phyloP scores from a whole-genome alignment of 2,113 vertebrate species.

The Sardina pilchardus region DNA sequence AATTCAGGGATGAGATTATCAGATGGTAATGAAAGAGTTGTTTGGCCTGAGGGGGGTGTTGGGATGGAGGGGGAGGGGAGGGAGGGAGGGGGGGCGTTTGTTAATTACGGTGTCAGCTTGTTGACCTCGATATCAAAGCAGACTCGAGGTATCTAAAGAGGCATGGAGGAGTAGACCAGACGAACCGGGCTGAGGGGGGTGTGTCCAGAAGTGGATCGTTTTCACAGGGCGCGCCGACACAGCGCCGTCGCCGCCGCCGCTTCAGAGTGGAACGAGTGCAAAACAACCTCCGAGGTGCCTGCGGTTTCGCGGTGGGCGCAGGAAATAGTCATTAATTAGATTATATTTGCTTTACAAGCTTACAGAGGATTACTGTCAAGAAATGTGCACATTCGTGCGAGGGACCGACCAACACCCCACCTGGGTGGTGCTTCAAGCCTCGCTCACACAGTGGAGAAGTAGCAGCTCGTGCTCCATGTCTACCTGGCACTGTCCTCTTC shows the following conservation, averaged over 20 bases:
- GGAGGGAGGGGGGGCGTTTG: slow-evolving; percentile 19
- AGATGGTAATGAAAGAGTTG: slow-evolving; percentile 31
- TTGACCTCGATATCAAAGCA: slow-evolving; percentile 51
- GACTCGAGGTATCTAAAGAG: slow-evolving; percentile 44
- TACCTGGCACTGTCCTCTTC: slow-evolving; percentile 67
- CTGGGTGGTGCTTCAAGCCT: slow-evolving; percentile 65
- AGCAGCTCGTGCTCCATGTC: slow-evolving; percentile 59
- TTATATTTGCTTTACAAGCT: slow-evolving; percentile 72
- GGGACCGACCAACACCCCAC: slow-evolving; percentile 63
- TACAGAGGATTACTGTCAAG: slow-evolving; percentile 71
- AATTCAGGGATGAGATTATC: slow-evolving; percentile 44
- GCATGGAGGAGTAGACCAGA: slow-evolving; percentile 20
- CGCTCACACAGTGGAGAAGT: slow-evolving; percentile 49
- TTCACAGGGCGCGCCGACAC: neutral
- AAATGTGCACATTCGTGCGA: slow-evolving; percentile 59
- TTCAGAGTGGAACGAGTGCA: neutral
- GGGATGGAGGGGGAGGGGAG: neutral
- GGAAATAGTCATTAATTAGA: slow-evolving; percentile 73
- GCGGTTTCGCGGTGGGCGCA: slow-evolving; percentile 39
- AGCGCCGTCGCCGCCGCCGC: neutral
- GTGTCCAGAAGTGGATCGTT: neutral
- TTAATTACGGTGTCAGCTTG: slow-evolving; percentile 53
- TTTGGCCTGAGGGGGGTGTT: slow-evolving; percentile 23
- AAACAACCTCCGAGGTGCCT: slow-evolving; percentile 33
- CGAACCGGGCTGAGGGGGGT: neutral